Percentiles rank a stretch among this genome's conserved stretches.
These are phyloP conservation scores for Sylvilagus floridanus DNA, from an alignment of 2,797 vertebrate species.

Conservation along the genomic window DNA sequence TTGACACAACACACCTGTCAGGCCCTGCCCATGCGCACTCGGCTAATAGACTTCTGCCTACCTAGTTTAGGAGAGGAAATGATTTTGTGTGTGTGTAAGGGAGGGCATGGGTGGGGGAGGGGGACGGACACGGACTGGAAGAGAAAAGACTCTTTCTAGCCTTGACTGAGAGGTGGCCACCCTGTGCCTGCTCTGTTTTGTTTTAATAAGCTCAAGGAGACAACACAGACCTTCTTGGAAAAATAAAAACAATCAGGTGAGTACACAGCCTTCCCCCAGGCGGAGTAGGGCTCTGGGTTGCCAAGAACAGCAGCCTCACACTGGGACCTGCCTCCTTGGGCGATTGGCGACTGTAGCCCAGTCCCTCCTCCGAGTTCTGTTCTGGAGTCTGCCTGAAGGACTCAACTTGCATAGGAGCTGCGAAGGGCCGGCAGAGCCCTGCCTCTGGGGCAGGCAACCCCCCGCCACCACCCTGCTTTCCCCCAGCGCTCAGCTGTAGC, in stretches of 20 bases:
- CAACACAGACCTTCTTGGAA: conserved; percentile 82
- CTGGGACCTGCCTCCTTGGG: conserved; percentile 73
- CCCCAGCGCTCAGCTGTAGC: background rate
- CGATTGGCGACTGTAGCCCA: conserved; percentile 15
- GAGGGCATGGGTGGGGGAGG: background rate
- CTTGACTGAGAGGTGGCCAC: conserved; percentile 75
- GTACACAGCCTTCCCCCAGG: conserved; percentile 76
- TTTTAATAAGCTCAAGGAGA: conserved; percentile 74
- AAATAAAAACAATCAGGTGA: conserved; percentile 82
- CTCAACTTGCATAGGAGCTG: conserved; percentile 64
- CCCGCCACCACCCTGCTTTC: background rate
- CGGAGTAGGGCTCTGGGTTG: conserved; percentile 44
- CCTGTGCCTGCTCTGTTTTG: conserved; percentile 61
- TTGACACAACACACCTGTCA: conserved; percentile 94
- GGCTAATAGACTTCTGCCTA: conserved; percentile 73
- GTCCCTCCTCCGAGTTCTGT: conserved; percentile 36
- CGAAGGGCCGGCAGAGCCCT: conserved; percentile 1
- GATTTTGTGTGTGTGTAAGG: conserved; percentile 15
- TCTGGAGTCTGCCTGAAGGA: background rate
- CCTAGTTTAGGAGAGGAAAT: conserved; percentile 80
- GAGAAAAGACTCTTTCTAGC: conserved; percentile 54
- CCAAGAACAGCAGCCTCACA: conserved; percentile 77
- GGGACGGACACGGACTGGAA: background rate
- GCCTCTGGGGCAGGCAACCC: background rate
- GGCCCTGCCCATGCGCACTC: conserved; percentile 91